Evolutionary conservation across 2,113 vertebrate genomes (phyloP).

Genomic region (Campylomormyrus tamandua): DNA sequence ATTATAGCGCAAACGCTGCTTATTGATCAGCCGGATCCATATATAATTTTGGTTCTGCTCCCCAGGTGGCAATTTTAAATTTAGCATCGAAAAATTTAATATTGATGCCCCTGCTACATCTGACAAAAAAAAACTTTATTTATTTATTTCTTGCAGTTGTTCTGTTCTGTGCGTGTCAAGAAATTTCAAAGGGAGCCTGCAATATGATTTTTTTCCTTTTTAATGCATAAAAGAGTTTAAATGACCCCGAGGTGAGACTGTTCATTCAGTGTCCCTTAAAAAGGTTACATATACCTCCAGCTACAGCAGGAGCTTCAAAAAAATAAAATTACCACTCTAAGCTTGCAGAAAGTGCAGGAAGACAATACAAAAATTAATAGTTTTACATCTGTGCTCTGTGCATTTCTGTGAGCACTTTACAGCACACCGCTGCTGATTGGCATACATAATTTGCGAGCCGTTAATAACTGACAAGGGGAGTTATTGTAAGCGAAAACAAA

Average conservation of each 20-base stretch:
- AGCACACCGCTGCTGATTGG: neutral
- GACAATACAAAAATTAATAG: neutral
- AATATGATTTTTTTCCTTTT: neutral
- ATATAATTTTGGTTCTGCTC: neutral
- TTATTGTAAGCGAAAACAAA: neutral
- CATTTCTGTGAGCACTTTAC: neutral
- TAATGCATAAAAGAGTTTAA: neutral
- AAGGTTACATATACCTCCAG: neutral
- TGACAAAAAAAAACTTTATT: neutral
- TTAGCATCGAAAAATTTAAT: neutral
- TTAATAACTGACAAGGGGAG: constrained; percentile 12
- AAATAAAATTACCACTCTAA: neutral
- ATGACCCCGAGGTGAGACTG: neutral
- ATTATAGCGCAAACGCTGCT: neutral
- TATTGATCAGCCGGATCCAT: neutral
- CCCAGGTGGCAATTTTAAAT: neutral
- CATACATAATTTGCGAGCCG: neutral
- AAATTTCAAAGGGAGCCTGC: neutral
- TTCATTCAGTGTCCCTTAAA: neutral
- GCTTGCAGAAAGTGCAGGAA: neutral
- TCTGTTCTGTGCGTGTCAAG: neutral
- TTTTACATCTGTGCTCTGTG: neutral
- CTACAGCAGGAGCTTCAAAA: neutral
- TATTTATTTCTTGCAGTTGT: neutral
- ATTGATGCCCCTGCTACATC: neutral